phyloP scores from a whole-genome alignment of 2,888 invertebrate species.

The Synergus japonicus region DNA sequence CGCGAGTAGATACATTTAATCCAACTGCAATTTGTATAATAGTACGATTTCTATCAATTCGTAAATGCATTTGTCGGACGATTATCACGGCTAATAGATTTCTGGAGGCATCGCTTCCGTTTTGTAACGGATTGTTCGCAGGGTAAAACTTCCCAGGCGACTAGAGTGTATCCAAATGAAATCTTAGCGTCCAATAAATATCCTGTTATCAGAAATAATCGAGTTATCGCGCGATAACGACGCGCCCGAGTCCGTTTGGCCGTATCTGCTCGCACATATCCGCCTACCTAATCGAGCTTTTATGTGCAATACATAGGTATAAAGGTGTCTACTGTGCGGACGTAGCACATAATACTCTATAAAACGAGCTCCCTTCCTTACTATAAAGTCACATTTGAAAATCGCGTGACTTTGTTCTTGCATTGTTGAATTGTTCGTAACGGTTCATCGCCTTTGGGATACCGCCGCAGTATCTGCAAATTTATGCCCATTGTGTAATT shows the following conservation, averaged over 20 bases:
- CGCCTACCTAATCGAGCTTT: constrained; percentile 58
- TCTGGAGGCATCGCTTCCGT: constrained; percentile 59
- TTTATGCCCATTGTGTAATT: constrained; percentile 52
- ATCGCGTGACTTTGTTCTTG: constrained; percentile 54
- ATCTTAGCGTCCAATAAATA: constrained; percentile 70
- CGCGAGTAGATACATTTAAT: neutral
- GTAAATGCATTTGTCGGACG: constrained; percentile 17
- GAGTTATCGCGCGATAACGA: constrained; percentile 67
- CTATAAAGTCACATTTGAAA: constrained; percentile 45
- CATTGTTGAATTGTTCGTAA: constrained; percentile 55
- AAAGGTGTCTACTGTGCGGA: constrained; percentile 43
- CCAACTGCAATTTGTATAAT: neutral
- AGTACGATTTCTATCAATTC: constrained; percentile 21
- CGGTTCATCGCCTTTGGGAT: constrained; percentile 56
- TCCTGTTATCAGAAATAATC: constrained; percentile 69
- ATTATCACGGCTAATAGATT: constrained; percentile 41
- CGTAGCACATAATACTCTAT: constrained; percentile 51
- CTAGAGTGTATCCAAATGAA: constrained; percentile 65
- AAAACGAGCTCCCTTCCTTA: constrained; percentile 48
- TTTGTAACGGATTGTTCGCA: constrained; percentile 55
- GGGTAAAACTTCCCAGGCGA: constrained; percentile 25
- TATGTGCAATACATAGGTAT: constrained; percentile 46
- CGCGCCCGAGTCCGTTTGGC: constrained; percentile 40
- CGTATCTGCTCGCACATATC: constrained; percentile 49
- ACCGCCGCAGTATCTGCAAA: constrained; percentile 49